Base-by-base conservation (phyloP, 2,888 invertebrate genomes). In the Salpingus planirostris region DNA sequence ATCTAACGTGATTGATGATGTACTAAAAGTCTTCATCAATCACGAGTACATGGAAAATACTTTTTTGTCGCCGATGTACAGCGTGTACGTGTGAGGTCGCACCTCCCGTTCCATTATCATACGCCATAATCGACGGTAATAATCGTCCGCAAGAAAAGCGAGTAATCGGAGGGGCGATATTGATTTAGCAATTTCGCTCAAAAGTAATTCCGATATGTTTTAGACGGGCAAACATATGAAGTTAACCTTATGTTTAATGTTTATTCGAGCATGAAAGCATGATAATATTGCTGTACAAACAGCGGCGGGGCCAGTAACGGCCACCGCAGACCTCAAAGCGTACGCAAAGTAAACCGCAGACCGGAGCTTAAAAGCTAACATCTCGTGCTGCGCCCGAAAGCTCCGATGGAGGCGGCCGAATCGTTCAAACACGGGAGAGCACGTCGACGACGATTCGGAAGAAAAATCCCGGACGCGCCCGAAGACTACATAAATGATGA, bases 201-300 rank as follows among this genome's bases (percentile, higher is more conserved):
- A 42, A 42, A 37, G 30, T 42, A 42, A 42, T 40, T 27, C 27
- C 35, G 35, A 42, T 40, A 36, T 31, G 38, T 36, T 32, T 21
- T 23, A 24, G 32, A 24, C 24, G 13, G 11, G 31, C 35, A 45
- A 43, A 45, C 38, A 40, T 31, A 38, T 32, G 36, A 37, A 39
- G 31, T 38, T 40, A 32, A 37, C 30, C 36, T 34, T 37, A 14
- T 41, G 43, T 39, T 33, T 29, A 32, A 41, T 47, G 45, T 48
- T 46, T 42, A 44, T 42, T 39, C 43, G 44, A 40, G 44, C 49
- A 38, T 46, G 41, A 49, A 40, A 43, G 45, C 46, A 44, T 41
- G 45, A 48, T 49, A 47, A 49, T 48, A 44, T 49, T 39, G 42
- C 42, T 41, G 30, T 40, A 38, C 46, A 46, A 49, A 49, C 49